Conservation (phyloP, 2,888 invertebrate species). For the Scrobipalpa atriplicella region DNA sequence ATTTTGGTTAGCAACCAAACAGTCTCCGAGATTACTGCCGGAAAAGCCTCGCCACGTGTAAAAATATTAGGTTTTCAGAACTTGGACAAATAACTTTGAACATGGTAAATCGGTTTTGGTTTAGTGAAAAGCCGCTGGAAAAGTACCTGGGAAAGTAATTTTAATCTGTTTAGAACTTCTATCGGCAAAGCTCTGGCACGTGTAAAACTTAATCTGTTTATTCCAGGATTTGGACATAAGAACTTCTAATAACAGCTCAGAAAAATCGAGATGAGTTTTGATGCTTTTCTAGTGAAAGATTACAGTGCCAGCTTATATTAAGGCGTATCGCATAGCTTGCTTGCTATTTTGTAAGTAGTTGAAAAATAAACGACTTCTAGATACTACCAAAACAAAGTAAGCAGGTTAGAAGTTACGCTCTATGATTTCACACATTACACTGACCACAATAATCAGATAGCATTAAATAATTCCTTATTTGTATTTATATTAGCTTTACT, state of each 20-base stretch:
- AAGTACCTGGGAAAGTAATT: too few species aligned
- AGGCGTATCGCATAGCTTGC: too few species aligned
- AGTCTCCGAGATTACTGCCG: not conserved
- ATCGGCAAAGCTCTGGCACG: constrained; percentile 1
- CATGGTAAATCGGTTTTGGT: too few species aligned
- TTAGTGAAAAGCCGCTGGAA: too few species aligned
- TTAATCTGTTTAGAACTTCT: too few species aligned
- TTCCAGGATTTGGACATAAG: constrained; percentile 1
- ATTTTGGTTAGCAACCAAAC: not conserved
- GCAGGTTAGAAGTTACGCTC: not conserved
- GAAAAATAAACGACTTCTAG: too few species aligned
- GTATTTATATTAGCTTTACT: not conserved
- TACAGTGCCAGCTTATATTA: too few species aligned
- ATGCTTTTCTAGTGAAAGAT: not conserved
- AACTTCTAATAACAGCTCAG: not conserved
- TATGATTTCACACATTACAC: not conserved
- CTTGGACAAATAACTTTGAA: not conserved
- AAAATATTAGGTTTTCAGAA: not conserved
- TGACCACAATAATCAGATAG: not conserved
- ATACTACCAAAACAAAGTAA: not conserved
- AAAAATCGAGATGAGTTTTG: not conserved
- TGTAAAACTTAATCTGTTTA: not conserved
- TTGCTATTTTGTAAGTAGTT: too few species aligned
- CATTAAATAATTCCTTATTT: too few species aligned
- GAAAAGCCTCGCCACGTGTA: constrained; percentile 2